Evolutionary conservation across 2,113 vertebrate genomes (phyloP).

Genomic region (Anarrhichthys ocellatus): DNA sequence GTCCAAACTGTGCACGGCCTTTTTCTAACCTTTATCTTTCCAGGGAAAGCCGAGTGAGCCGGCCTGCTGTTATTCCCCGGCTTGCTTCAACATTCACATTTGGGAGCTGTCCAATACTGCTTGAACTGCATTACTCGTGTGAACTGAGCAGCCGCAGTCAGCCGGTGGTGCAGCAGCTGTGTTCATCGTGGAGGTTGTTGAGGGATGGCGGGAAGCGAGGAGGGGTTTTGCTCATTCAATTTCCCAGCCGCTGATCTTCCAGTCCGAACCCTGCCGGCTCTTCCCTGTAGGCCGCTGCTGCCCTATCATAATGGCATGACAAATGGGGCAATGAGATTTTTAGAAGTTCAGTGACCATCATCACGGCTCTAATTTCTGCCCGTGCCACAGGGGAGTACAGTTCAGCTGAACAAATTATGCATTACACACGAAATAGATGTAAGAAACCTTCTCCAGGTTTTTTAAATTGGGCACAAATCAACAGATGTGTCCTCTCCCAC

Average conservation of each 20-base stretch:
- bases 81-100: conserved; percentile 21
- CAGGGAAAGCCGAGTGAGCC: not conserved
- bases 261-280: not conserved
- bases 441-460: not conserved
- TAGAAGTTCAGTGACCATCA: conserved; percentile 30
- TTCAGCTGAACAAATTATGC: conserved; percentile 32
- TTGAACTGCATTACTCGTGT: conserved; percentile 27
- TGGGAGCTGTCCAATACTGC: conserved; percentile 20
- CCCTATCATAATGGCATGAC: conserved; percentile 25
- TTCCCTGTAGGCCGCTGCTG: conserved; percentile 24
- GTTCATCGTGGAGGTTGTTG: not conserved
- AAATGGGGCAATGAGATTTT: conserved; percentile 31
- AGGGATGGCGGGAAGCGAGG: not conserved
- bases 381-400: conserved; percentile 1
- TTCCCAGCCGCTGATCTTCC: conserved; percentile 27
- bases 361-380: conserved; percentile 11
- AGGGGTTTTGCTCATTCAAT: conserved; percentile 7
- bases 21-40: conserved; percentile 29
- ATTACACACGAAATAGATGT: conserved; percentile 14
- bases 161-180: not conserved
- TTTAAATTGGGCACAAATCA: not conserved
- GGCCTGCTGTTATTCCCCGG: conserved; percentile 16
- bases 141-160: conserved; percentile 17
- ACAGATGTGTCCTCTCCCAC: not conserved
- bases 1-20: not conserved